phyloP scores from a whole-genome alignment of 2,888 invertebrate genomes.

The Congeria kusceri region DNA sequence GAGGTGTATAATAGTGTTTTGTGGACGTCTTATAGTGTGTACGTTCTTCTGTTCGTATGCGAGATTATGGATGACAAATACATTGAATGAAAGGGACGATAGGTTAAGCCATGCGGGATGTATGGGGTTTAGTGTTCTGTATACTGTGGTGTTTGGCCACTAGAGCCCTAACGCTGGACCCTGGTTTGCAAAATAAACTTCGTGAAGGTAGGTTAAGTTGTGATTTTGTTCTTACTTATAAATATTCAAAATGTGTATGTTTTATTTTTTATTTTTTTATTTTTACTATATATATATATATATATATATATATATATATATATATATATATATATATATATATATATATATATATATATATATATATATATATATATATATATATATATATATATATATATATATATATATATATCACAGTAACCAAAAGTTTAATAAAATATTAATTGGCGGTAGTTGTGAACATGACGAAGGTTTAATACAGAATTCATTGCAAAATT shows the following conservation, averaged over 20 bases:
- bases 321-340: too few species aligned
- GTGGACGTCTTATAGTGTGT: slow-evolving; percentile 1
- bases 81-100: slow-evolving; percentile 58
- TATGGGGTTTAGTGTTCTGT: slow-evolving; percentile 53
- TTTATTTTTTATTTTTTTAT: not conserved
- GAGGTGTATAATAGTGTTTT: not conserved
- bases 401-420: too few species aligned
- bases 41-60: slow-evolving; percentile 45
- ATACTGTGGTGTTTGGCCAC: slow-evolving; percentile 52
- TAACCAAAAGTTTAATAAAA: too few species aligned
- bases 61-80: slow-evolving; percentile 53
- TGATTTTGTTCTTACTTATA: too few species aligned
- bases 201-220: too few species aligned
- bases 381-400: too few species aligned
- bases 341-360: too few species aligned
- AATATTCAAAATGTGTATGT: not conserved
- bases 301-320: too few species aligned
- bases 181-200: not conserved
- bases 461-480: too few species aligned
- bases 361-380: too few species aligned
- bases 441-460: too few species aligned
- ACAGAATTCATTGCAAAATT: not conserved
- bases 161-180: slow-evolving; percentile 46
- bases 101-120: slow-evolving; percentile 68
- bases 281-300: too few species aligned